Conservation (phyloP, 2,888 invertebrate genomes). For the Dryocosmus kuriphilus region DNA sequence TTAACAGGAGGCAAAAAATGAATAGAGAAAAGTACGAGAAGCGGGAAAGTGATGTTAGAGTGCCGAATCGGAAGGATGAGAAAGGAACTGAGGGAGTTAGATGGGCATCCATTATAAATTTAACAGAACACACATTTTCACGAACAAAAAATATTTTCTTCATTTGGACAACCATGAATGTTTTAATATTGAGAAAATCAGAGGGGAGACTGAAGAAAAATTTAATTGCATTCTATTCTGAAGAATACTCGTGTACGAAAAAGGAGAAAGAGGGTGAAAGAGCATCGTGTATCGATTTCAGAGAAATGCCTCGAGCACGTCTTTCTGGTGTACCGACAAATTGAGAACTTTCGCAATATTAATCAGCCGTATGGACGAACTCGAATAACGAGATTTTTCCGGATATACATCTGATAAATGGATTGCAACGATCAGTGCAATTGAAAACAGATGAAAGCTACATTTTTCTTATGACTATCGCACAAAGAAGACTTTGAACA, state of each 20-base stretch:
- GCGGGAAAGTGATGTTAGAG: too few relatives aligned
- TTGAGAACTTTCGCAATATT: slow-evolving; percentile 64
- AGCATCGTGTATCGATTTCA: slow-evolving; percentile 3
- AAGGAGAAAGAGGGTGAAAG: neutral
- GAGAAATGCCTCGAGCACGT: slow-evolving; percentile 9
- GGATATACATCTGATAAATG: slow-evolving; percentile 22
- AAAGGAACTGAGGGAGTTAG: too few relatives aligned
- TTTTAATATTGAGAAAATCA: neutral
- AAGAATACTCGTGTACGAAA: neutral
- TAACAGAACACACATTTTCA: too few relatives aligned
- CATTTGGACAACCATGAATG: too few relatives aligned
- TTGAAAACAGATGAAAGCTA: neutral
- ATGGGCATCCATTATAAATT: too few relatives aligned
- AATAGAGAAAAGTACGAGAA: too few relatives aligned
- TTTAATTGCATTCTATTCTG: neutral
- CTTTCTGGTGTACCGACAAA: slow-evolving; percentile 51
- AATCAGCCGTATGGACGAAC: slow-evolving; percentile 60
- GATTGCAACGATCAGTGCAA: slow-evolving; percentile 21
- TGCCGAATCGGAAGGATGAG: too few relatives aligned
- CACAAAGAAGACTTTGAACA: neutral
- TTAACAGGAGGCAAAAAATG: too few relatives aligned
- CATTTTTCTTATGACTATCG: neutral
- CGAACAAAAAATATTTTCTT: too few relatives aligned
- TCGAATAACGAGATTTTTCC: slow-evolving; percentile 59
- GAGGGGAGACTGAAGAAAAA: neutral